Percentiles rank a stretch among this genome's conserved stretches.
These are phyloP conservation scores for Coregonus ussuriensis DNA, from an alignment of 2,797 vertebrate genomes.

Conservation along the genomic window DNA sequence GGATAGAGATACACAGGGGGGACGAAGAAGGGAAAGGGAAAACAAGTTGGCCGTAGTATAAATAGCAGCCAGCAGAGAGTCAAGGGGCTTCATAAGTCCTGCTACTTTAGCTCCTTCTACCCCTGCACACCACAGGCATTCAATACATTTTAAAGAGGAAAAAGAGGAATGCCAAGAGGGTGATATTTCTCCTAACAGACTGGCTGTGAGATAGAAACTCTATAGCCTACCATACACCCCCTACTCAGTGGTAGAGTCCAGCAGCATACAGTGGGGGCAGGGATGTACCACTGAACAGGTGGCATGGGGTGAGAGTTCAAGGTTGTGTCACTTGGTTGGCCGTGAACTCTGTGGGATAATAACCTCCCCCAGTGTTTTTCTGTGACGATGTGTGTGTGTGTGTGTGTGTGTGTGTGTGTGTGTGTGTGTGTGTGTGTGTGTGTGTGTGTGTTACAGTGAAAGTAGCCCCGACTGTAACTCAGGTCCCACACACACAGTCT, in stretches of 20 bases:
- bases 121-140: constrained; percentile 25
- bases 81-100: constrained; percentile 22
- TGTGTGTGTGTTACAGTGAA: not conserved
- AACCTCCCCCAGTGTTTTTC: no score
- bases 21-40: not conserved
- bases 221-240: not conserved
- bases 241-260: not conserved
- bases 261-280: not conserved
- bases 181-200: not conserved
- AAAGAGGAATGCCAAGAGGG: not conserved
- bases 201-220: not conserved
- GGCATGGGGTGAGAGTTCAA: not conserved
- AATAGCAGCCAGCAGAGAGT: constrained; percentile 25
- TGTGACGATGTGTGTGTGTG: not conserved
- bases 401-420: not conserved
- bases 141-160: not conserved
- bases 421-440: no score
- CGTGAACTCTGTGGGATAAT: no score
- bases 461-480: not conserved
- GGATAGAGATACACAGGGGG: not conserved
- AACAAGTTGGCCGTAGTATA: constrained; percentile 22
- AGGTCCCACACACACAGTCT: constrained; percentile 19
- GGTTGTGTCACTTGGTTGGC: no score
- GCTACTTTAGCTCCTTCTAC: constrained; percentile 11
- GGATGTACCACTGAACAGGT: not conserved